phyloP scores from a whole-genome alignment of 2,888 invertebrate species.

The Lochmaea capreae region DNA sequence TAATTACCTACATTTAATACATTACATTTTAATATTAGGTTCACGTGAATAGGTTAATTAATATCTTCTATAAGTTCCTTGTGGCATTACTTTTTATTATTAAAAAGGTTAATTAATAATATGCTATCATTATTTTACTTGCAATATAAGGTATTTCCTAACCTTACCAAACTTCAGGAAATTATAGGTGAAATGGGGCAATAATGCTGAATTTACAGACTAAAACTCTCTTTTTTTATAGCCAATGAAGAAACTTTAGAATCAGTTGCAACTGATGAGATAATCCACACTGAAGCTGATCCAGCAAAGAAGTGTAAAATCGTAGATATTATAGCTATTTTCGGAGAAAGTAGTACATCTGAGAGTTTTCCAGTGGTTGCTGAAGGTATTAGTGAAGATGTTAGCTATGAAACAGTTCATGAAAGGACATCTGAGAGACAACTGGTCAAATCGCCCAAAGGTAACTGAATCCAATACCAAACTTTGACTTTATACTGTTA shows the following conservation, averaged over 20 bases:
- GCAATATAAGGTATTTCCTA: background rate
- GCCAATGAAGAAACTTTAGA: background rate
- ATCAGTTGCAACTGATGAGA: background rate
- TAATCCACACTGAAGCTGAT: background rate
- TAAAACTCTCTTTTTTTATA: background rate
- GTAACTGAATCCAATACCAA: background rate
- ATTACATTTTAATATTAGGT: background rate
- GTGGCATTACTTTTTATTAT: no score
- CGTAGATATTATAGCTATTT: background rate
- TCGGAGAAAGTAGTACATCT: background rate
- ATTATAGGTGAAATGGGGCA: background rate
- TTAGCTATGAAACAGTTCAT: background rate
- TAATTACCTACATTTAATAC: background rate
- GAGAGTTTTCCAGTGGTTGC: background rate
- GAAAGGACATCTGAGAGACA: slow-evolving; percentile 1
- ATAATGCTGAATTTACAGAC: background rate
- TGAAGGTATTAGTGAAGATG: background rate
- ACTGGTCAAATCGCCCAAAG: background rate
- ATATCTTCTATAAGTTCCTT: no score
- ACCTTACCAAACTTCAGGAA: background rate
- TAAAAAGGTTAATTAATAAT: background rate
- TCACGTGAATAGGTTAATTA: no score
- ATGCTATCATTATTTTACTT: background rate
- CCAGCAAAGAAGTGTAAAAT: slow-evolving; percentile 5
- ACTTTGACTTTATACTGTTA: no score